Base-by-base conservation (phyloP, 1,140 invertebrate species). In the Panagrolaimus sp. region DNA sequence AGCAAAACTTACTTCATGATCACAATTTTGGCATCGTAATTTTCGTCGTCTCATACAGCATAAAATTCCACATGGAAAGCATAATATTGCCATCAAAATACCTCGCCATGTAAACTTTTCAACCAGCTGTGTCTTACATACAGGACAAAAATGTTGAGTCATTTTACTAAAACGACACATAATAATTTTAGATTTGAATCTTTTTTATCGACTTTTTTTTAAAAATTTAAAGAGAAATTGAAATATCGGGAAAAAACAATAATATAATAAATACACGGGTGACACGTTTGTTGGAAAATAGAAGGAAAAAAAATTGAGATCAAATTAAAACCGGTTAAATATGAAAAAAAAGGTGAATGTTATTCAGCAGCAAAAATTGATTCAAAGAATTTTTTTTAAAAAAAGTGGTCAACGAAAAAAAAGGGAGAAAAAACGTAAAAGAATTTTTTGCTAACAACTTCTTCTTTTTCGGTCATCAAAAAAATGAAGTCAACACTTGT, bases 11-110 rank as follows among this genome's bases (percentile, higher is more conserved):
- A 79, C 77, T 61, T 79, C 77, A 38, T 66, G 68, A 11, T 76
- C 66, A 46, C 77, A 79, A 13, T 63, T 62, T 9, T 69, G 27
- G 46, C 77, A 79, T 9, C 65, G 70, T 23, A 68, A 62, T 43
- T 45, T 27, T n/a, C 53, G 62, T 45, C 68, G 70, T 44, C 68
- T 65, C 51, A 80, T 45, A 67, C 78, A 79, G 64, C 77, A 79
- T 38, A 69, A 79, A 42, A 79, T 67, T 23, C 78, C 78, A 44
- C 78, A 79, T 14, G 78, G 78, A 63, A 79, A 79, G 65, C 78
- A 79, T 44, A 79, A 66, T 42, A 79, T 72, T 20, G 68, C 78
- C 42, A 62, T 80, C n/a, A 80, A 42, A 63, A 78, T 72, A 11
- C 74, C 77, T 63, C 69, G 51, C 66, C 72, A 77, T 46, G 78